Conservation (phyloP, 2,797 vertebrate species). For the Chelon auratus region DNA sequence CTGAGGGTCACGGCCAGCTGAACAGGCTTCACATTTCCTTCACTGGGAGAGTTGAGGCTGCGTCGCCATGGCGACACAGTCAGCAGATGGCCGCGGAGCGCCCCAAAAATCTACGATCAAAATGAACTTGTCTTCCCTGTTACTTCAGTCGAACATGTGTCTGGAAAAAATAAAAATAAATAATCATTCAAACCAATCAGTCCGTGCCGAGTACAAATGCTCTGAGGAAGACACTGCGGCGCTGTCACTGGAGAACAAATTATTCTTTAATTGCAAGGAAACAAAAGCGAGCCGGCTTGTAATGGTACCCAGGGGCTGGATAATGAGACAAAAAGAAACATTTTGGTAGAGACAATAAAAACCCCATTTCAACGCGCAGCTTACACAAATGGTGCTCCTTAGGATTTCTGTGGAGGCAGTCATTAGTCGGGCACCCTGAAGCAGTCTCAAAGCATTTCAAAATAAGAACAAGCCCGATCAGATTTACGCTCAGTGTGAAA, state of each 20-base stretch:
- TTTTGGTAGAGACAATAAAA: slow-evolving; percentile 57
- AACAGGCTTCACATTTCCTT: slow-evolving; percentile 16
- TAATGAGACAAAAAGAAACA: slow-evolving; percentile 53
- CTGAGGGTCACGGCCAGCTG: slow-evolving; percentile 44
- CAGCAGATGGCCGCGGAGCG: background rate
- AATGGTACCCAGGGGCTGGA: slow-evolving; percentile 53
- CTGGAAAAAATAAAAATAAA: too few species aligned
- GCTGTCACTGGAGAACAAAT: slow-evolving; percentile 59
- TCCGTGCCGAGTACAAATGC: too few species aligned
- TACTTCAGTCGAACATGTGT: too few species aligned
- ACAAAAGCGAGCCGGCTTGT: slow-evolving; percentile 60
- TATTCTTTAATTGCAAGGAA: slow-evolving; percentile 75
- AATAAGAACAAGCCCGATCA: slow-evolving; percentile 54
- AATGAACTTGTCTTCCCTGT: background rate
- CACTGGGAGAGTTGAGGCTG: slow-evolving; percentile 22
- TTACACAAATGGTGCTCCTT: slow-evolving; percentile 62
- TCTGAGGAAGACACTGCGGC: slow-evolving; percentile 31
- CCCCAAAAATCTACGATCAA: slow-evolving; percentile 6
- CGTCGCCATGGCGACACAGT: slow-evolving; percentile 53
- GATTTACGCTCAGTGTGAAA: slow-evolving; percentile 57
- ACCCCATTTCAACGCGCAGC: slow-evolving; percentile 73
- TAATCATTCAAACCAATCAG: too few species aligned
- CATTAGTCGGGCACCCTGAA: slow-evolving; percentile 51
- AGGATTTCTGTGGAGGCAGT: slow-evolving; percentile 63
- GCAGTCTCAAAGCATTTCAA: slow-evolving; percentile 55